A percentile compares a stretch with the other conserved stretches of the same genome.
Conservation (phyloP, 2,888 invertebrate species). For the Corbicula japonica region DNA sequence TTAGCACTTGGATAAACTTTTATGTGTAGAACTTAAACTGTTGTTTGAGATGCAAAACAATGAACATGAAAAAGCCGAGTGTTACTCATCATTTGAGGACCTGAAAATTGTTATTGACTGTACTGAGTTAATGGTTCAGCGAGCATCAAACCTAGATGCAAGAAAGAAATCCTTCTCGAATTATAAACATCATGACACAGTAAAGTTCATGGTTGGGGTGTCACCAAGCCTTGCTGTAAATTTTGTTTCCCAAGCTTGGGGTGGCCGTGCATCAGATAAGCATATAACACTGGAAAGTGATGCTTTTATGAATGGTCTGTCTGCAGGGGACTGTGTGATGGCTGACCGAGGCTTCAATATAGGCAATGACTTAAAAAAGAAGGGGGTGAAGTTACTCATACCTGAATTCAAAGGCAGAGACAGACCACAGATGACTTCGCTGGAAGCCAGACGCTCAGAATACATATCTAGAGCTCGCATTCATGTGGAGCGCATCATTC, state of each 20-base stretch:
- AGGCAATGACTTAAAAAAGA: not conserved
- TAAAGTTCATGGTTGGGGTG: slow-evolving; percentile 41
- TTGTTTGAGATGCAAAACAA: no score
- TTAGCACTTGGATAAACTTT: slow-evolving; percentile 44
- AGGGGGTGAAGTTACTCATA: slow-evolving; percentile 9
- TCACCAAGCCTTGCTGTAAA: slow-evolving; percentile 38
- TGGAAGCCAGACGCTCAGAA: slow-evolving; percentile 1
- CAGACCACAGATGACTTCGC: slow-evolving; percentile 3
- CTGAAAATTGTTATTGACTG: slow-evolving; percentile 46
- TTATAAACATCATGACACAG: no score
- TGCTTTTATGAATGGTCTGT: slow-evolving; percentile 16
- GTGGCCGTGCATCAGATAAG: slow-evolving; percentile 48
- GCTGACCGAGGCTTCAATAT: slow-evolving; percentile 33
- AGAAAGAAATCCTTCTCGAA: slow-evolving; percentile 41
- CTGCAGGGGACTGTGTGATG: slow-evolving; percentile 24
- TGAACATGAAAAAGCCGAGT: slow-evolving; percentile 20
- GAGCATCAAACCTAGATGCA: slow-evolving; percentile 35
- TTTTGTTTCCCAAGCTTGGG: slow-evolving; percentile 35
- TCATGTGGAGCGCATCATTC: not conserved
- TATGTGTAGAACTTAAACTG: slow-evolving; percentile 4
- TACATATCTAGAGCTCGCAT: slow-evolving; percentile 8
- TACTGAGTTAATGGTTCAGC: slow-evolving; percentile 47
- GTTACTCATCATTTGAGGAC: slow-evolving; percentile 20
- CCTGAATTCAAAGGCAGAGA: slow-evolving; percentile 27
- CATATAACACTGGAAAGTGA: slow-evolving; percentile 44